These are phyloP conservation scores for Borostomias antarcticus DNA, from an alignment of 2,797 vertebrate genomes.

Conservation along the genomic window DNA sequence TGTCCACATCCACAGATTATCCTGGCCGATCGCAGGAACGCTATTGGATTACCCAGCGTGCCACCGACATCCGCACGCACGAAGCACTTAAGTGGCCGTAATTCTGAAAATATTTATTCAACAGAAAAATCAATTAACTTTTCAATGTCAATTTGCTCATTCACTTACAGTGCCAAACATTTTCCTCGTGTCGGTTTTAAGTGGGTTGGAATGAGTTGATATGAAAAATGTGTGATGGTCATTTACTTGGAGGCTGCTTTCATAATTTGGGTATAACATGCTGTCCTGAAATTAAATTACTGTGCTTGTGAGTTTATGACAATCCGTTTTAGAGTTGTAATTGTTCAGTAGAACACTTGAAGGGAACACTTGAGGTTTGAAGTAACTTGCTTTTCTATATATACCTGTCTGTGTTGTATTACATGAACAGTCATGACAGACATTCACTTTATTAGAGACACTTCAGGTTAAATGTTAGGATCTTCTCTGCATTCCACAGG, in stretches of 20 bases:
- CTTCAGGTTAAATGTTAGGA: no score
- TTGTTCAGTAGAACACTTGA: background rate
- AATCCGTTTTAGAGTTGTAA: background rate
- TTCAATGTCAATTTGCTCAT: slow-evolving; percentile 56
- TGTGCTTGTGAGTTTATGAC: background rate
- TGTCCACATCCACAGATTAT: slow-evolving; percentile 60
- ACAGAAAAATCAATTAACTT: slow-evolving; percentile 50
- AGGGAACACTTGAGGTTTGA: background rate
- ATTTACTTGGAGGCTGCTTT: slow-evolving; percentile 19
- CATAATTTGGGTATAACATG: background rate
- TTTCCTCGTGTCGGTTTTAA: slow-evolving; percentile 22
- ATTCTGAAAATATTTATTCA: slow-evolving; percentile 66
- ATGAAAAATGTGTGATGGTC: slow-evolving; percentile 38
- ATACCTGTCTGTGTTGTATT: background rate
- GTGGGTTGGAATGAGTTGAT: slow-evolving; percentile 37
- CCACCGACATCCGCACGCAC: slow-evolving; percentile 52
- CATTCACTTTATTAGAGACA: no score
- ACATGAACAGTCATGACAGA: background rate
- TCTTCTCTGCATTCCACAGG: no score
- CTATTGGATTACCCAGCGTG: slow-evolving; percentile 67
- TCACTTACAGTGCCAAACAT: slow-evolving; percentile 37
- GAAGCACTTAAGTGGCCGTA: slow-evolving; percentile 52
- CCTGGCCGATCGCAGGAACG: slow-evolving; percentile 54
- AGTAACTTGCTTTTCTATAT: background rate
- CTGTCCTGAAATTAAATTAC: background rate